These are phyloP conservation scores for Desmophyllum pertusum DNA, from an alignment of 92 coral and sea anemone genomes.

Conservation along the genomic window DNA sequence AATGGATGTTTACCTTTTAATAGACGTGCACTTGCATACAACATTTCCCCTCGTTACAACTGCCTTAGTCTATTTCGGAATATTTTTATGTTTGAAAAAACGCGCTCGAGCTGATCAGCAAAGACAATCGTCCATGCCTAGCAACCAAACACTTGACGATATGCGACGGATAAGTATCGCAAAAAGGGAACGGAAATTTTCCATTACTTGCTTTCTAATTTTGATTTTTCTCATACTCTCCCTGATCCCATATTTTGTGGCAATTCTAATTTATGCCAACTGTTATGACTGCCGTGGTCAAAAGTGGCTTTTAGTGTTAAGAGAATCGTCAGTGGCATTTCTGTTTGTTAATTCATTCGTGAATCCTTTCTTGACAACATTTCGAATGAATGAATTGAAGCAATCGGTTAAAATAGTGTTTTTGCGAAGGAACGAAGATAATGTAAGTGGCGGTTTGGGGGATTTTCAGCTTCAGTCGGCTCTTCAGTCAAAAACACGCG, in stretches of 20 bases:
- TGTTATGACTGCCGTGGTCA: background rate
- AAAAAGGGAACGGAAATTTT: background rate
- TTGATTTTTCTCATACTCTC: background rate
- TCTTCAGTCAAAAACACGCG: too few species aligned
- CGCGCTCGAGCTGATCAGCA: too few species aligned
- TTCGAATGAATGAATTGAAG: background rate
- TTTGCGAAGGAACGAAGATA: background rate
- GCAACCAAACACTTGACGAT: too few species aligned
- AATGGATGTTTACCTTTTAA: too few species aligned
- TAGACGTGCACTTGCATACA: too few species aligned
- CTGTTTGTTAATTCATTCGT: background rate
- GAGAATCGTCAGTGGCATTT: background rate
- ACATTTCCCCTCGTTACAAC: too few species aligned
- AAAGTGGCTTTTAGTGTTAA: background rate
- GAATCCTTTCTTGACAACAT: background rate
- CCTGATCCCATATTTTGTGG: background rate
- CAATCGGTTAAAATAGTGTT: background rate
- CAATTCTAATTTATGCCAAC: background rate
- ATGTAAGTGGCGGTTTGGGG: too few species aligned
- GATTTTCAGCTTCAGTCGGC: too few species aligned
- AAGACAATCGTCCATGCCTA: too few species aligned
- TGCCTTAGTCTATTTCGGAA: too few species aligned
- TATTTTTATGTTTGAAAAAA: too few species aligned
- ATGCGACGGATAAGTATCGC: background rate
- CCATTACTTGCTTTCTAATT: background rate